Evolutionary conservation across 2,797 vertebrate species (phyloP).

Genomic region (Falco naumanni): DNA sequence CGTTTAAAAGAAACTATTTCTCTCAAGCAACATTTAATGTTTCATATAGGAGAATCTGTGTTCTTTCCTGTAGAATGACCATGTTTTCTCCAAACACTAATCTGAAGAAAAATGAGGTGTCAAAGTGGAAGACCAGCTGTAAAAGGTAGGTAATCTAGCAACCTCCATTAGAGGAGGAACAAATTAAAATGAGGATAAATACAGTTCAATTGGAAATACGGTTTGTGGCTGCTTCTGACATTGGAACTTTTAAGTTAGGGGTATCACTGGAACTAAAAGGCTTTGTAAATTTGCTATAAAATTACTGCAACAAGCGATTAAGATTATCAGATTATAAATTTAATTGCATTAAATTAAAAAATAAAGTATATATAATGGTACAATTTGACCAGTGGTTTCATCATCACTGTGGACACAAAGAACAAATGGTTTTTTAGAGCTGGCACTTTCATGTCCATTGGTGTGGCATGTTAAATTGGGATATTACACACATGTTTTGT

Average conservation of each 20-base stretch:
- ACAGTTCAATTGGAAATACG: neutral
- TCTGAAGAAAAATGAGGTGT: constrained; percentile 64
- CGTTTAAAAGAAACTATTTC: neutral
- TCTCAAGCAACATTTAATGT: neutral
- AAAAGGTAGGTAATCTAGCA: constrained; percentile 70
- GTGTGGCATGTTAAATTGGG: neutral
- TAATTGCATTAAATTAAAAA: neutral
- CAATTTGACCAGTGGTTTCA: neutral
- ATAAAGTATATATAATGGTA: neutral
- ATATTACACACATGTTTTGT: neutral
- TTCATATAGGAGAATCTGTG: neutral
- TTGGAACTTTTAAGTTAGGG: neutral
- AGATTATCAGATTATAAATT: neutral
- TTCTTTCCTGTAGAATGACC: constrained; percentile 72
- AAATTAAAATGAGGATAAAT: neutral
- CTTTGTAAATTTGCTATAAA: neutral
- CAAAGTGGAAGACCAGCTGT: constrained; percentile 59
- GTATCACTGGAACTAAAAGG: neutral
- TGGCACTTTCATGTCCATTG: neutral
- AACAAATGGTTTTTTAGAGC: neutral
- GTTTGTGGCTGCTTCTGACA: neutral
- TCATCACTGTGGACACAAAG: neutral
- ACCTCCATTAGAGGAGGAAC: neutral
- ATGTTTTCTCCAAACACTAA: constrained; percentile 87
- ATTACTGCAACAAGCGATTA: neutral